Evolutionary conservation across 2,888 invertebrate species (phyloP), one percentile per base, ranked within the genome.

Genomic region (Panorpa germanica): DNA sequence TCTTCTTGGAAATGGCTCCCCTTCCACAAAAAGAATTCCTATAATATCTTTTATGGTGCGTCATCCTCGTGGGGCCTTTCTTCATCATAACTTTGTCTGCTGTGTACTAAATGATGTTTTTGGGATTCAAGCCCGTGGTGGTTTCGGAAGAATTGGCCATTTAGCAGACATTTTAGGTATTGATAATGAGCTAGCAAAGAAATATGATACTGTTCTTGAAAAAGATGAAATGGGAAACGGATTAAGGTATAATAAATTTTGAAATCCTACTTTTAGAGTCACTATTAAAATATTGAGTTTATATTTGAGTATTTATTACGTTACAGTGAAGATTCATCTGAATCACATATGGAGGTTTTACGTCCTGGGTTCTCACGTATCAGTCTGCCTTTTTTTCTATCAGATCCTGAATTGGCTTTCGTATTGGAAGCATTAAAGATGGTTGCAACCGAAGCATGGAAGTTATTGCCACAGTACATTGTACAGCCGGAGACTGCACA

Each of bases 401-500:
- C 71, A 12, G 80, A 83, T 39, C 56, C 66, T 26, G 81, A 83
- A 47, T 56, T 83, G 12, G 75, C 76, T 1, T 88, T 80, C 49
- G 69, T 86, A 3, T 56, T 86, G 39, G 78, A 82, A 52, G 82
- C 85, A 2, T 55, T 90, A 11, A 73, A 76, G 49, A 75, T 85
- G 72, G 80, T 86, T 1, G 83, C 86, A 1, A 74, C 80, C 4
- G 75, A 85, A 56, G 88, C 76, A 1, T 86, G 86, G 81, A 82
- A 82, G 45, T 64, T 90, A 23, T 51, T 90, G 30, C 88, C 88
- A 0, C 78, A 85, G 49, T 88, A 88, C 48, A 65, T 73, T 7
- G 67, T 85, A n/a, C 82, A 86, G 47, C 68, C 78, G 4, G 75
- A 83, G 47, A 85, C 83, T 1, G 88, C 82, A 1, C 85, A 86